Evolutionary conservation across 2,113 vertebrate genomes (phyloP).

Genomic region (Halcyon malimbica): DNA sequence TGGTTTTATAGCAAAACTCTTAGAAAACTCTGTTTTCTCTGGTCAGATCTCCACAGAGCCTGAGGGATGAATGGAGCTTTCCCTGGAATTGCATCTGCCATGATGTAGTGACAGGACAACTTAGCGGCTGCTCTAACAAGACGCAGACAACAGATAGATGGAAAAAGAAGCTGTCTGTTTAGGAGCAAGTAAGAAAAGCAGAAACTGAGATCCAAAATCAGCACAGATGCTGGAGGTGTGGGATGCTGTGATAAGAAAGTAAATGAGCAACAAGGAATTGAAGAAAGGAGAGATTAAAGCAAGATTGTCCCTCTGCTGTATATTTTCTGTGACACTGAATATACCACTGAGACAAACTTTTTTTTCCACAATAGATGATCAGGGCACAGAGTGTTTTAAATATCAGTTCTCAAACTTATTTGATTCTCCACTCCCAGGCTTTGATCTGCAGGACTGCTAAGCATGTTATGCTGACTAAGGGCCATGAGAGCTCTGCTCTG

Average conservation of each 20-base stretch:
- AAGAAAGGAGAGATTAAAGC: neutral
- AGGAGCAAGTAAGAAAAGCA: neutral
- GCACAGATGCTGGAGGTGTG: neutral
- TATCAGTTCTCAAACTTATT: neutral
- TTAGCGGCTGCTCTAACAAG: neutral
- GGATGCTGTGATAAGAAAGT: neutral
- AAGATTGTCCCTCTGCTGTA: neutral
- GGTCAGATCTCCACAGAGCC: neutral
- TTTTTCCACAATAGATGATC: neutral
- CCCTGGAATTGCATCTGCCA: neutral
- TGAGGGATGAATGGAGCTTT: neutral
- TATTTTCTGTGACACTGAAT: neutral
- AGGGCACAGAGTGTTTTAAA: neutral
- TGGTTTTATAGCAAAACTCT: neutral
- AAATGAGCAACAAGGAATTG: neutral
- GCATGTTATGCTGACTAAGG: neutral
- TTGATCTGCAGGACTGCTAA: neutral
- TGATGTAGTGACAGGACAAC: rapidly evolving
- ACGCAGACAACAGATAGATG: neutral
- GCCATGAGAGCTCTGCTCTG: neutral
- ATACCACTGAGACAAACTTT: neutral
- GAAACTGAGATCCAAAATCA: neutral
- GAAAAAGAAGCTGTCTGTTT: neutral
- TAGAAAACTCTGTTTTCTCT: neutral
- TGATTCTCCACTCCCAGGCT: neutral